Conservation (phyloP, 2,113 vertebrate species). For the Alligator sinensis region DNA sequence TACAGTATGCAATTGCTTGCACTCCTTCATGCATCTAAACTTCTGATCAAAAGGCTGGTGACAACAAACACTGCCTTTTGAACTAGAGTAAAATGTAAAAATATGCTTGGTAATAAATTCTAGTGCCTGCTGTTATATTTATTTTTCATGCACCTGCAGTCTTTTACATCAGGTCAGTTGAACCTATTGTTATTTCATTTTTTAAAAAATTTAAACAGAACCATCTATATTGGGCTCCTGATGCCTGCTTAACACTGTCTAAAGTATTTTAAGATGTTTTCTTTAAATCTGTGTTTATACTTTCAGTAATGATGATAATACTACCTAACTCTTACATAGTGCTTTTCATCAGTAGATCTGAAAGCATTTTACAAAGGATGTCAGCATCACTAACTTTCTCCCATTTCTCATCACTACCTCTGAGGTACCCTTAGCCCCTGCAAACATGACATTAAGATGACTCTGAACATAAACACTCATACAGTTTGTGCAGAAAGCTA, state of each 20-base stretch:
- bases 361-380: not conserved
- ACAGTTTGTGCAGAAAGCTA: not conserved
- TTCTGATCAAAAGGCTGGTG: constrained; percentile 5
- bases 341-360: not conserved
- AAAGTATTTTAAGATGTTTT: not conserved
- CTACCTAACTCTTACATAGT: not conserved
- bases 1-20: not conserved
- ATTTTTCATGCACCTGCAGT: not conserved
- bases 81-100: not conserved
- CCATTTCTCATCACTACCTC: not conserved
- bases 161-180: constrained; percentile 1
- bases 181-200: not conserved
- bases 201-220: not conserved
- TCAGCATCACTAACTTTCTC: not conserved
- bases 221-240: not conserved
- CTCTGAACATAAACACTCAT: not conserved
- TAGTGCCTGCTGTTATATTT: not conserved
- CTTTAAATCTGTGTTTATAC: not conserved
- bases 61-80: constrained; percentile 9
- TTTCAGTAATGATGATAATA: not conserved
- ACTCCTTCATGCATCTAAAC: not conserved
- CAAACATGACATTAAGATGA: no score
- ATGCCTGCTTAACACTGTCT: not conserved
- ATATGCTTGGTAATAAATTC: not conserved
- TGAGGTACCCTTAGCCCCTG: not conserved